Evolutionary conservation across 2,797 vertebrate genomes (phyloP), one percentile per base, ranked within the genome.

Genomic region (Siniperca undulata): DNA sequence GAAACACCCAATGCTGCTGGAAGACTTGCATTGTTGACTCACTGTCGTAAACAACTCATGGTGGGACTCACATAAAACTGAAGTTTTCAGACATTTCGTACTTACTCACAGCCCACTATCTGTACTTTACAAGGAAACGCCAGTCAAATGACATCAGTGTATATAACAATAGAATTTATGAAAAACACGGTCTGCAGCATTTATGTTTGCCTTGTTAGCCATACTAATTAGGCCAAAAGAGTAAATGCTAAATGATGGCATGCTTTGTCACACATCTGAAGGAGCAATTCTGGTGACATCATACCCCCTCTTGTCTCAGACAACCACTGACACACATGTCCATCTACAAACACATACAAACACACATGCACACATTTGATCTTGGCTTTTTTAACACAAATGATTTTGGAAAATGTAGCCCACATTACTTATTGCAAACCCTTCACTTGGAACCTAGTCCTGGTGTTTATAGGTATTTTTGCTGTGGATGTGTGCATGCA

Each of bases 171-270:
- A 85, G 80, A 82, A 77, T 78, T 77, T 67, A 78, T 77, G 24
- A 85, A 75, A 87, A 90, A 86, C 74, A 58, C 36, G 5, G 56
- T 75, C 74, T 20, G 34, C 27, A 40, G 80, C 78, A 40, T 90
- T 85, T 67, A 76, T 59, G 17, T 86, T 88, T 53, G 85, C 62
- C 77, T 70, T 53, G 74, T 90, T 77, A 88, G 58, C 69, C 14
- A 19, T 34, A 7, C 86, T 89, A 87, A 92, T 92, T 84, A 90
- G 81, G 61, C 81, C 76, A 66, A 90, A 88, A 88, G 92, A 89
- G 68, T 53, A 67, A 76, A 78, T 12, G 10, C 34, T 70, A 8
- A 67, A 85, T 92, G 87, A 89, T 65, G 24, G 19, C 86, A 88
- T 68, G 62, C 77, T 89, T 82, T 86, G 74, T 91, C 87, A 88